Evolutionary conservation across 2,888 invertebrate genomes (phyloP), one percentile per base, ranked within the genome.

Genomic region (Hecatera dysodea): DNA sequence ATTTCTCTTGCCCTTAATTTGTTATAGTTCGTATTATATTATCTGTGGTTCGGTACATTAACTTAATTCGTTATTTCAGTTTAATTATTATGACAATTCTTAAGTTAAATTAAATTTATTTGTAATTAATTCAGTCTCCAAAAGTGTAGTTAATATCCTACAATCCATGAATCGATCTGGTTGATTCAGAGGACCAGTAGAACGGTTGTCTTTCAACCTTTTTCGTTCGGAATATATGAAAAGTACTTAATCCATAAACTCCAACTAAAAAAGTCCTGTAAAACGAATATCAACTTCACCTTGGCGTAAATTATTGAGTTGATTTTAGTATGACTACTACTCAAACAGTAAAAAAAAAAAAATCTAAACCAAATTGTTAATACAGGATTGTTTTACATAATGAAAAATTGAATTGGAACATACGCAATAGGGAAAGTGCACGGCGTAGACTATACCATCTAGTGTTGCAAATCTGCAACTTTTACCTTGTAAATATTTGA

Each of bases 1-100:
- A 66, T 61, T 68, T 72, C 53, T 82, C 84, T 82, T 82, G 82
- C 82, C 82, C 63, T 64, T 65, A 56, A 64, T 62, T 50, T 56
- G 19, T 56, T 24, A 36, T 57, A 55, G 12, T n/a, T n/a, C n/a
- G n/a, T n/a, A n/a, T n/a, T n/a, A n/a, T n/a, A n/a, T n/a, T n/a
- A n/a, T n/a, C n/a, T n/a, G n/a, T n/a, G n/a, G n/a, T n/a, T 42
- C 22, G 67, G 39, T 63, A 39, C 44, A 46, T 60, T 73, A 65
- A 50, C 24, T 66, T 65, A 65, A 68, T 76, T 53, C 42, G n/a
- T 68, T 74, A 63, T 64, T 12, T 74, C 27, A 53, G 44, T 44
- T 11, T 27, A 24, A 24, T 22, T 15, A 12, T n/a, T 46, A 24
- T 27, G 24, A 19, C 33, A 36, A 27, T 46, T 46, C 12, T 24